Percentiles rank a stretch among this genome's conserved stretches.
Conservation (phyloP, 2,797 vertebrate species). For the Pseudocheirus occidentalis region DNA sequence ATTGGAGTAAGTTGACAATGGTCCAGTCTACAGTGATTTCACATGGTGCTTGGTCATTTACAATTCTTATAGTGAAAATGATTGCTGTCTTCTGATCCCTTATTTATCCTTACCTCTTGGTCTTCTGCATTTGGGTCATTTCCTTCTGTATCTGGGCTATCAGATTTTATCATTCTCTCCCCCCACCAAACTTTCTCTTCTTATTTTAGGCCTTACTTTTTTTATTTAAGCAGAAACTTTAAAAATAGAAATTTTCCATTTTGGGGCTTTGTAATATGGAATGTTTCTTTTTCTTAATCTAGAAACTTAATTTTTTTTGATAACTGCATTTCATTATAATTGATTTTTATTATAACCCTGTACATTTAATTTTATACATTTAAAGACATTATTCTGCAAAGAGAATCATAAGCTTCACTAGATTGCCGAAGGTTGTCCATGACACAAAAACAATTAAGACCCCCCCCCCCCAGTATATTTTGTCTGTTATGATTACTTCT, state of each 20-base stretch:
- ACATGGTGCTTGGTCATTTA: background rate
- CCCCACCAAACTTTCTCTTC: background rate
- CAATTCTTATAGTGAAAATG: background rate
- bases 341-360: background rate
- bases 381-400: background rate
- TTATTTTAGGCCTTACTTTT: background rate
- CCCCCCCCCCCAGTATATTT: background rate
- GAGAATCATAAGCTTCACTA: background rate
- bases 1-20: background rate
- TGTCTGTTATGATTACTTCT: background rate
- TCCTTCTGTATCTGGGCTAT: background rate
- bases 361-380: background rate
- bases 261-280: background rate
- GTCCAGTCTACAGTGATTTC: background rate
- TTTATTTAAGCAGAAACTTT: background rate
- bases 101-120: background rate
- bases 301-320: background rate
- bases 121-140: background rate
- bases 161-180: background rate
- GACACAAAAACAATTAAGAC: background rate
- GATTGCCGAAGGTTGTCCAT: background rate
- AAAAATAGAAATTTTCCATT: background rate
- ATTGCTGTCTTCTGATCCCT: background rate
- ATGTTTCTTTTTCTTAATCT: background rate
- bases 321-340: background rate